phyloP scores from a whole-genome alignment of 2,113 vertebrate genomes.

The Mastomys natalensis region DNA sequence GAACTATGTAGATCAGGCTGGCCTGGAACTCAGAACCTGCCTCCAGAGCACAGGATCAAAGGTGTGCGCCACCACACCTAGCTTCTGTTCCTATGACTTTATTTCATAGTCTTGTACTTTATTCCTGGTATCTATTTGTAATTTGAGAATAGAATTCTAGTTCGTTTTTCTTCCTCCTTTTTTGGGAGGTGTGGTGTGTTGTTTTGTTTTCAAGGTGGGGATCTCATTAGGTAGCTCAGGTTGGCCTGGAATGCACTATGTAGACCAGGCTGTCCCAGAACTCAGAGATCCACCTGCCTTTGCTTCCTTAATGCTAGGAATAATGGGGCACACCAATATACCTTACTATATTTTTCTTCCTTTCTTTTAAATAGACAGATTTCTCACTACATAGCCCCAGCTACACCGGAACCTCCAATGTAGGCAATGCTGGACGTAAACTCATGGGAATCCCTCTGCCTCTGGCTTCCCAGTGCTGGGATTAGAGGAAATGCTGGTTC shows the following conservation, averaged over 20 bases:
- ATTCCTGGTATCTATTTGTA: background rate
- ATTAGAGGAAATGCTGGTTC: background rate
- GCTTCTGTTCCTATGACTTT: background rate
- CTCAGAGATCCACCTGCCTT: background rate
- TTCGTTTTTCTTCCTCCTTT: background rate
- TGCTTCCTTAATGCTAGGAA: background rate
- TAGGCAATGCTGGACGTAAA: background rate
- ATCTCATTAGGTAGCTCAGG: background rate
- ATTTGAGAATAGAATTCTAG: conserved; percentile 10
- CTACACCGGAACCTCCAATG: background rate
- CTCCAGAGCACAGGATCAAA: background rate
- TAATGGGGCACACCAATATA: background rate
- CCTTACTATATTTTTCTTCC: background rate
- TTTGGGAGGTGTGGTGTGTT: background rate
- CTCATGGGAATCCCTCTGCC: background rate
- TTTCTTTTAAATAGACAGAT: background rate
- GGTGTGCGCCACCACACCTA: background rate
- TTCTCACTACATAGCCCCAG: background rate
- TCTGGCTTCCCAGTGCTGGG: background rate
- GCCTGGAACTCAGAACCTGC: background rate
- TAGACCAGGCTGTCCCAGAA: background rate
- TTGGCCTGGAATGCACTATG: background rate
- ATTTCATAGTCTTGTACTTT: background rate
- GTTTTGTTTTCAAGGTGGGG: background rate
- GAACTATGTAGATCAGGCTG: background rate